Percentiles rank a stretch among this genome's conserved stretches.
Conservation (phyloP, 2,113 vertebrate genomes). For the Heterocephalus glaber region DNA sequence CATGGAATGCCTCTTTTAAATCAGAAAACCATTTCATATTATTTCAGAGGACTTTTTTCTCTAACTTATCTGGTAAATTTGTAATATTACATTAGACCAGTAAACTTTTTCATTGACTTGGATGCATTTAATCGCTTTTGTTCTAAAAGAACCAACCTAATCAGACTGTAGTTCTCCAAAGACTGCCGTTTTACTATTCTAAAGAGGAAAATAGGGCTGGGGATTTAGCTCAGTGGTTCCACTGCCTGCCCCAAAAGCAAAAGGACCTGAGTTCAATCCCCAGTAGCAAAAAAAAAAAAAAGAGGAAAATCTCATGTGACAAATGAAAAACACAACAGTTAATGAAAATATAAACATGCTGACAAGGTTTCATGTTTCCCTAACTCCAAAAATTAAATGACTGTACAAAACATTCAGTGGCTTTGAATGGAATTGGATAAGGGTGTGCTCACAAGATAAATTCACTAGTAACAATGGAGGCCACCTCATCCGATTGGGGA, state of each 20-base stretch:
- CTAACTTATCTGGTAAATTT: constrained; percentile 5
- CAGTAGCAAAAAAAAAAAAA: no score
- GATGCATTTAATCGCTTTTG: background rate
- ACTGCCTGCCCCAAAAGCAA: no score
- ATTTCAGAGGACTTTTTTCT: background rate
- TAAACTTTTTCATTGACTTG: constrained; percentile 42
- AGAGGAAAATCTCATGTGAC: background rate
- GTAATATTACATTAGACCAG: background rate
- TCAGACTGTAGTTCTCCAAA: background rate
- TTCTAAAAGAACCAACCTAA: constrained; percentile 27
- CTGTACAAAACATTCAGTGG: background rate
- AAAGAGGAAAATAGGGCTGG: background rate
- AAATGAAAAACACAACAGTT: background rate
- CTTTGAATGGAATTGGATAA: background rate
- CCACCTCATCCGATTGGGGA: background rate
- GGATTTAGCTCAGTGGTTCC: no score
- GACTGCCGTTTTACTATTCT: background rate
- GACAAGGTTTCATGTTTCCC: background rate
- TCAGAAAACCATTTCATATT: background rate
- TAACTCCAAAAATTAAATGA: background rate
- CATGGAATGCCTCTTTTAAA: background rate
- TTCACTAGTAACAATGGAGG: background rate
- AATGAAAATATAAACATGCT: background rate
- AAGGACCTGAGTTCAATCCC: no score
- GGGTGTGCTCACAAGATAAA: background rate